These are phyloP conservation scores for Pionites leucogaster DNA, from an alignment of 2,113 vertebrate species.

Conservation along the genomic window DNA sequence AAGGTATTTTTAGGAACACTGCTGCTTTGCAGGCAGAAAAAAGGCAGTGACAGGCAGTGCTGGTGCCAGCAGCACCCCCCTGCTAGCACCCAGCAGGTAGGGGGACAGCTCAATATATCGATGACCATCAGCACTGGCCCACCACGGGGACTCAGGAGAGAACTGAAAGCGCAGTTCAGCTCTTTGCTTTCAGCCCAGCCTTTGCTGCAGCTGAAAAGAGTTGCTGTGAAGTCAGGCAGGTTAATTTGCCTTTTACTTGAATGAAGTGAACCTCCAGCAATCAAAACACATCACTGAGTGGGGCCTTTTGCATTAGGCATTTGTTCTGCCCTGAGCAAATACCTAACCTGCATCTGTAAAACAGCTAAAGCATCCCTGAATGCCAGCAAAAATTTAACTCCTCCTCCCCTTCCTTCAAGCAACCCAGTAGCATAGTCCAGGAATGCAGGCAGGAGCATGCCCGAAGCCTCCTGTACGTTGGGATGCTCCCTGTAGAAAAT, in stretches of 20 bases:
- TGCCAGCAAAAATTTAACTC: neutral
- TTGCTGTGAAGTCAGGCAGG: neutral
- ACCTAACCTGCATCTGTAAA: conserved; percentile 21
- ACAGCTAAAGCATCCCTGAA: neutral
- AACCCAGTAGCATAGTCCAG: neutral
- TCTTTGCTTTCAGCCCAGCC: neutral
- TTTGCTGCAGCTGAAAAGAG: neutral
- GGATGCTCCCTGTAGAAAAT: neutral
- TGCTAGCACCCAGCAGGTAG: neutral
- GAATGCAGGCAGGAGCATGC: neutral
- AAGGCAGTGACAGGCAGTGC: neutral
- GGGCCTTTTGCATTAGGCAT: neutral
- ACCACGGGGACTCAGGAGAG: neutral
- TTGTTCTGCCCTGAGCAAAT: conserved; percentile 15
- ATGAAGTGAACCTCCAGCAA: neutral
- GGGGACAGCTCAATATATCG: rapidly evolving
- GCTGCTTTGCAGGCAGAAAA: neutral
- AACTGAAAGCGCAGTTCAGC: neutral
- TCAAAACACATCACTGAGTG: neutral
- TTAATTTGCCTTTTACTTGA: neutral
- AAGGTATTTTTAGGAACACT: conserved; percentile 35
- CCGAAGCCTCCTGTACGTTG: neutral
- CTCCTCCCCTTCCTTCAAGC: neutral
- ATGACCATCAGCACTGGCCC: neutral
- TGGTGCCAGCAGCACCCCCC: neutral